phyloP scores from a whole-genome alignment of 2,888 invertebrate species.

The Sisyra nigra region DNA sequence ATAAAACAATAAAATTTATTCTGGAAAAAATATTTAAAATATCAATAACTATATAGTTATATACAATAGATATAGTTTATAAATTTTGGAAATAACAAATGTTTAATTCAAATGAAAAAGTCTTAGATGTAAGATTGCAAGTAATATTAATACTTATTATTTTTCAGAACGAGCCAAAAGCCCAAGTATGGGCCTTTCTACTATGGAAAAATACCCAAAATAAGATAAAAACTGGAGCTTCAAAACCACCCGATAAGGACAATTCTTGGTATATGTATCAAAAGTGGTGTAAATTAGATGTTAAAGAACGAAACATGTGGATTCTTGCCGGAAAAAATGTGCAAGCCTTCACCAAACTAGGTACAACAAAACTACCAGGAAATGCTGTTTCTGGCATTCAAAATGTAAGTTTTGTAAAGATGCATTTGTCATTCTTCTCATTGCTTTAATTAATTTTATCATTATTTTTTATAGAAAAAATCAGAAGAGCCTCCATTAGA shows the following conservation, averaged over 20 bases:
- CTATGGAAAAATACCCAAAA: slow-evolving; percentile 57
- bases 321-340: slow-evolving; percentile 63
- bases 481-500: slow-evolving; percentile 14
- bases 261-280: slow-evolving; percentile 70
- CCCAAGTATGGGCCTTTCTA: slow-evolving; percentile 73
- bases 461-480: slow-evolving; percentile 6
- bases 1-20: no score
- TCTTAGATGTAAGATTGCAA: no score
- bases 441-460: not conserved
- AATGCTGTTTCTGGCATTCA: slow-evolving; percentile 18
- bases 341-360: slow-evolving; percentile 50
- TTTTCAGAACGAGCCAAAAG: slow-evolving; percentile 53
- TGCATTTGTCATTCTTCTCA: not conserved
- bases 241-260: slow-evolving; percentile 29
- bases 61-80: no score
- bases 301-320: slow-evolving; percentile 59
- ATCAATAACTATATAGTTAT: no score
- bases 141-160: slow-evolving; percentile 6
- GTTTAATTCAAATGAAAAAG: no score
- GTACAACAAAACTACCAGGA: slow-evolving; percentile 48
- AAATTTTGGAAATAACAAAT: no score
- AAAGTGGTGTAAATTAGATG: slow-evolving; percentile 68
- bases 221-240: slow-evolving; percentile 22
- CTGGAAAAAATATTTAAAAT: no score
- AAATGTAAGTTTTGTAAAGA: slow-evolving; percentile 2